Conservation (phyloP, 2,888 invertebrate species). For the Acronicta leporina region DNA sequence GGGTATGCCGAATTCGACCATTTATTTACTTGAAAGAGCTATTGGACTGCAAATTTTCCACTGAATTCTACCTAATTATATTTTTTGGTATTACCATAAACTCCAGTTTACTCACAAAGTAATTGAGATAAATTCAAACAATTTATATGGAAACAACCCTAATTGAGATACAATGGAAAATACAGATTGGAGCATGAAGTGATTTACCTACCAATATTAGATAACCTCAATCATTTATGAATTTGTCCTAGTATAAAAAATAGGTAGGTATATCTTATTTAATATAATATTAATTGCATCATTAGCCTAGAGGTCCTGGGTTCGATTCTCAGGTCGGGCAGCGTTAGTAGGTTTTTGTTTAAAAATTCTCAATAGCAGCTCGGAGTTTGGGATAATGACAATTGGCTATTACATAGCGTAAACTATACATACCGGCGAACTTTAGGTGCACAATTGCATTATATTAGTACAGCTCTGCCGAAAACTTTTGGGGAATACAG, state of each 20-base stretch:
- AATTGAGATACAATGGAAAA: conserved; percentile 53
- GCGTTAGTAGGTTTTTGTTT: too few species aligned
- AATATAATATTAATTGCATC: too few species aligned
- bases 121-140: conserved; percentile 54
- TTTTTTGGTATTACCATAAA: conserved; percentile 58
- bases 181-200: conserved; percentile 13
- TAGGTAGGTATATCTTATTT: too few species aligned
- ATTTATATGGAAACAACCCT: conserved; percentile 39
- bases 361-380: too few species aligned
- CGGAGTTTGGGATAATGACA: too few species aligned
- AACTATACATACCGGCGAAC: too few species aligned
- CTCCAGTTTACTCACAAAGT: conserved; percentile 59
- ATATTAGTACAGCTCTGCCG: too few species aligned
- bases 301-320: too few species aligned
- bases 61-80: conserved; percentile 50
- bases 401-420: too few species aligned
- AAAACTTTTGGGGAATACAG: too few species aligned
- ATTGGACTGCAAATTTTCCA: conserved; percentile 35
- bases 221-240: conserved; percentile 1
- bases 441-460: too few species aligned
- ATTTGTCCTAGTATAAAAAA: not conserved
- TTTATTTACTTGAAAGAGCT: conserved; percentile 34
- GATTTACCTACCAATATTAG: conserved; percentile 9
- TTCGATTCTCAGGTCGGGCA: too few species aligned
- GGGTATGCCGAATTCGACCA: conserved; percentile 31